Conservation (phyloP, 1,140 invertebrate genomes). For the Rhyacophila brunnea region DNA sequence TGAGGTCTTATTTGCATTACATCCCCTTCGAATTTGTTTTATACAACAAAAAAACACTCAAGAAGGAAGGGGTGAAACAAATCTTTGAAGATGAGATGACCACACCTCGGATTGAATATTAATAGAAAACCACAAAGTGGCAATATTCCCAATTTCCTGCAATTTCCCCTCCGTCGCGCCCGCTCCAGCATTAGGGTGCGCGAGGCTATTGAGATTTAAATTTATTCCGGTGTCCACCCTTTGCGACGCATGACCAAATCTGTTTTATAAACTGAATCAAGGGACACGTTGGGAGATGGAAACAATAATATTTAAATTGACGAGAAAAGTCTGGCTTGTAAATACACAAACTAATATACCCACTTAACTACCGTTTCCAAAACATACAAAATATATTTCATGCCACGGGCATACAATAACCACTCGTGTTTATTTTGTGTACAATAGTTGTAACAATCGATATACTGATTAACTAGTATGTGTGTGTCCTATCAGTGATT, state of each 20-base stretch:
- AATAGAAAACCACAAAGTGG: conserved; percentile 27
- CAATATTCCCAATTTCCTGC: conserved; percentile 27
- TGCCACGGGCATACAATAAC: too few relatives aligned
- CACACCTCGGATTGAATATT: conserved; percentile 31
- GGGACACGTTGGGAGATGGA: too few relatives aligned
- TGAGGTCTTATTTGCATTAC: neutral
- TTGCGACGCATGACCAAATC: neutral
- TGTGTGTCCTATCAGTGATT: too few relatives aligned
- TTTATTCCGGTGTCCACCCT: conserved; percentile 10
- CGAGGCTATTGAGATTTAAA: conserved; percentile 6
- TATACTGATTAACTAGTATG: too few relatives aligned
- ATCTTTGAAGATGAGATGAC: conserved; percentile 31
- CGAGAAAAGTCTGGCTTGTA: too few relatives aligned
- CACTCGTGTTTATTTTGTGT: too few relatives aligned
- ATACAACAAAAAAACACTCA: neutral
- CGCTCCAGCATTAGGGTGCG: neutral
- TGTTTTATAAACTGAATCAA: too few relatives aligned
- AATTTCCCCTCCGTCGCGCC: neutral
- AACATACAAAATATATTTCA: too few relatives aligned
- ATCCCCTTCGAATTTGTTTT: neutral
- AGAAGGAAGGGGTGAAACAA: conserved; percentile 19
- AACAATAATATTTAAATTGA: too few relatives aligned
- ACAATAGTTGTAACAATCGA: too few relatives aligned
- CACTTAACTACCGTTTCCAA: too few relatives aligned
- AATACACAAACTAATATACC: too few relatives aligned